These are phyloP conservation scores for Andrena flavipes DNA, from an alignment of 2,888 invertebrate species.

Conservation along the genomic window DNA sequence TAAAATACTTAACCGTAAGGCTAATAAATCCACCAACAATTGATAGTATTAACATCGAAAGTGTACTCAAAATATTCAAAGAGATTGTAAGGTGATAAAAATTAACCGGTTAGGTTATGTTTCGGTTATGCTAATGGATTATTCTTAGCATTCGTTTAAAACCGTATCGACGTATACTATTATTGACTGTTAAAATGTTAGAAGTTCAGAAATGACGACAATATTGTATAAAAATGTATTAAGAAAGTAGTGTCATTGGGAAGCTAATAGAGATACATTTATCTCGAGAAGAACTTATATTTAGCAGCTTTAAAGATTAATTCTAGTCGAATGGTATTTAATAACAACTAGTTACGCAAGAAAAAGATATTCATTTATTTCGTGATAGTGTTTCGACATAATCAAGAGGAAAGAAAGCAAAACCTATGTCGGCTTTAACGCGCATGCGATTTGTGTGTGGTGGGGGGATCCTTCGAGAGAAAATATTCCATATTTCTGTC, in stretches of 20 bases:
- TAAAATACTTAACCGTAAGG: background rate
- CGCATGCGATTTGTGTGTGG: conserved; percentile 50
- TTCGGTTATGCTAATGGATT: background rate
- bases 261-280: background rate
- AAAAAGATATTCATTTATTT: conserved; percentile 25
- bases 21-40: background rate
- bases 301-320: background rate
- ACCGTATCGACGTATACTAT: background rate
- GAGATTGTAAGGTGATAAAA: background rate
- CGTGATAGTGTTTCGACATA: conserved; percentile 25
- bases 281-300: background rate
- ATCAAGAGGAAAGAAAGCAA: conserved; percentile 28
- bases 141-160: background rate
- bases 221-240: background rate
- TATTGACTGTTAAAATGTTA: background rate
- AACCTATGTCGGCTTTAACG: conserved; percentile 52
- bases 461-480: conserved; percentile 49
- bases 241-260: too few species aligned
- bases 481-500: conserved; percentile 48
- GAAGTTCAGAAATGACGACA: background rate
- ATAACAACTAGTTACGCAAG: conserved; percentile 14
- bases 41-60: background rate
- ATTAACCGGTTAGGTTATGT: conserved; percentile 38
- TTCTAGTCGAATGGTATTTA: background rate
- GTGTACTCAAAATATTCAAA: background rate